phyloP scores from a whole-genome alignment of 2,888 invertebrate species.

The Imbricaverruca yamaguchii region DNA sequence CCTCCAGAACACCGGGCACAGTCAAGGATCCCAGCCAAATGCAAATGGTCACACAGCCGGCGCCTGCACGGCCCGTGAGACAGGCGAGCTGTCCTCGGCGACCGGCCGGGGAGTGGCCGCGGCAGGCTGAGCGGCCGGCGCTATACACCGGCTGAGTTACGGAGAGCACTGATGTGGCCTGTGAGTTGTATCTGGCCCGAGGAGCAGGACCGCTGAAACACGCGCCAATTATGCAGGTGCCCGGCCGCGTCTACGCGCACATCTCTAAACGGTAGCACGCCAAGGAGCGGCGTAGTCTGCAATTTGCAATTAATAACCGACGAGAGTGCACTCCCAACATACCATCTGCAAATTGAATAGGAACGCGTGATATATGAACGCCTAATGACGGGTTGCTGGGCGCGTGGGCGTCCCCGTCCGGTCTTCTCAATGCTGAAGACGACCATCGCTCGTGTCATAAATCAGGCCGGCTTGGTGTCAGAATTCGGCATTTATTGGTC shows the following conservation, averaged over 20 bases:
- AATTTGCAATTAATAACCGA: slow-evolving; percentile 17
- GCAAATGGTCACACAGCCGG: no score
- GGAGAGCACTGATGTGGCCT: not conserved
- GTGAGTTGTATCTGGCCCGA: no score
- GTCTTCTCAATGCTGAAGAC: not conserved
- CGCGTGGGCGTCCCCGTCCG: not conserved
- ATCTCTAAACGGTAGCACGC: not conserved
- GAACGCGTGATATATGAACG: slow-evolving; percentile 1
- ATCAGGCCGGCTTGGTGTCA: not conserved
- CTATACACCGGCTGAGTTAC: not conserved
- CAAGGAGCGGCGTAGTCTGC: not conserved
- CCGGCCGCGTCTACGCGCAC: not conserved
- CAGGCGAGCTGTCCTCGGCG: no score
- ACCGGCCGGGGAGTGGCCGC: no score
- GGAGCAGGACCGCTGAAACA: not conserved
- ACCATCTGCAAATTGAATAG: not conserved
- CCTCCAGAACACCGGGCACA: no score
- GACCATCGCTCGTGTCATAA: not conserved
- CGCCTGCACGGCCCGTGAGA: no score
- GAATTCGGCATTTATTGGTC: slow-evolving; percentile 5
- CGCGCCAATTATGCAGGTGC: not conserved
- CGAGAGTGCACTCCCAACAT: not conserved
- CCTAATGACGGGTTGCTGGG: not conserved
- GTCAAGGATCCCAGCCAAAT: no score
- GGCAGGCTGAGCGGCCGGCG: no score